These are phyloP conservation scores for Prosopocoilus inquinatus DNA, from an alignment of 2,888 invertebrate genomes.

Conservation along the genomic window DNA sequence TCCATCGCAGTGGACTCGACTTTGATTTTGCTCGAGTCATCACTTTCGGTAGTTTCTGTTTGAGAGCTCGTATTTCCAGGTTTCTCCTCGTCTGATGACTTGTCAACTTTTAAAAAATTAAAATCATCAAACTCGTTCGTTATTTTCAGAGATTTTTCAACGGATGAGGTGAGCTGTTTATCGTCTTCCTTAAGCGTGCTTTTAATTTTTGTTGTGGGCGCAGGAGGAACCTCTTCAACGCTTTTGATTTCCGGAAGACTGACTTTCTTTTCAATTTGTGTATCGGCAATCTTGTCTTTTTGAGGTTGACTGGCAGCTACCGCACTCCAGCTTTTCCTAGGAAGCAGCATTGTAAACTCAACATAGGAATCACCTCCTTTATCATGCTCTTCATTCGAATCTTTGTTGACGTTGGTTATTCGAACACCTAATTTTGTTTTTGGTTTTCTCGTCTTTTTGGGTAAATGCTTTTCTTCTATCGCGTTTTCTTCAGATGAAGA, in stretches of 20 bases:
- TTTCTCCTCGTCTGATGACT: conserved; percentile 60
- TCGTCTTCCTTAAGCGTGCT: not conserved
- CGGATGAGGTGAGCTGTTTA: conserved; percentile 1
- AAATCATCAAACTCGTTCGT: conserved; percentile 4
- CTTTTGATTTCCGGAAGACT: no score
- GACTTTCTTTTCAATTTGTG: no score
- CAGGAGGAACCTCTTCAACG: no score
- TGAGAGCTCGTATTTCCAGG: conserved; percentile 54
- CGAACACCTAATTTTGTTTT: conserved; percentile 48
- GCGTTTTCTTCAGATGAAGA: conserved; percentile 25
- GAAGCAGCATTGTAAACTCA: conserved; percentile 30
- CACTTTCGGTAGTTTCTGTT: conserved; percentile 60
- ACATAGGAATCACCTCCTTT: not conserved
- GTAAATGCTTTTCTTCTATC: conserved; percentile 13
- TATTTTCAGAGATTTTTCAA: conserved; percentile 19
- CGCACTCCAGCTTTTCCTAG: conserved; percentile 57
- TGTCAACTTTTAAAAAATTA: conserved; percentile 47
- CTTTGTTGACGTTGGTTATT: conserved; percentile 33
- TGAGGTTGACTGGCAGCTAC: conserved; percentile 49
- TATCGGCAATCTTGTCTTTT: conserved; percentile 46
- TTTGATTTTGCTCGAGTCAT: conserved; percentile 49
- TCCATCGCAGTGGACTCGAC: conserved; percentile 51
- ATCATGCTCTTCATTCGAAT: conserved; percentile 21
- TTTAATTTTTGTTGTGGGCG: no score
- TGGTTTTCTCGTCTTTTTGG: conserved; percentile 44